Base-by-base conservation (phyloP, 2,888 invertebrate species). In the Clusia tigrina region DNA sequence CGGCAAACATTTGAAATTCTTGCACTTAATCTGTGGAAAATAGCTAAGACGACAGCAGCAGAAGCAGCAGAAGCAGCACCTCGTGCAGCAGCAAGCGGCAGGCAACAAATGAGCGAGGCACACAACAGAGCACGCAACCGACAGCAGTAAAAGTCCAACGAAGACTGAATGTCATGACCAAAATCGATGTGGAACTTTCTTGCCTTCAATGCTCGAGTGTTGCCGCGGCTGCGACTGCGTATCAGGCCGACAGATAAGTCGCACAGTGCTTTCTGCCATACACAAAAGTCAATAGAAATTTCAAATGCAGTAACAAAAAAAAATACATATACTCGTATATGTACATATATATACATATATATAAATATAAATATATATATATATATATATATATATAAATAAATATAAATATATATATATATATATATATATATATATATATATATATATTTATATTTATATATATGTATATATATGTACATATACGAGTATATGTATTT, bases 101-200 rank as follows among this genome's bases (percentile, higher is more conserved):
- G 23, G 24, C 20, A 58, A 58, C 10, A 53, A 53, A 64, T 65
- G 59, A 59, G 61, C 60, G 63, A 64, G 46, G 46, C 65, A 67
- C 54, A 61, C 23, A 58, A 25, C 48, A 66, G 58, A 60, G 61
- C 60, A 62, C 62, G 24, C 71, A 70, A 76, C 77, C 77, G 71
- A 67, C 70, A 67, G 65, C 66, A 70, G 66, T 68, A 68, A 74
- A 71, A 74, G 76, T 72, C 78, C 69, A 71, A 73, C 73, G 71
- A 67, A 71, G 78, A 79, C 80, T 80, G 78, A 79, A 80, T 78
- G 81, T 79, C 78, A 78, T 72, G 78, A 77, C 71, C 79, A 77
- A 69, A 71, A 12, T 18, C 60, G 38, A 62, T 42, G 60, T 54
- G 55, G 56, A 60, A 64, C 58, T 64, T 66, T 60, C 63, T 62